Evolutionary conservation across 2,888 invertebrate genomes (phyloP), one percentile per base, ranked within the genome.

Genomic region (Asteroscopus sphinx): DNA sequence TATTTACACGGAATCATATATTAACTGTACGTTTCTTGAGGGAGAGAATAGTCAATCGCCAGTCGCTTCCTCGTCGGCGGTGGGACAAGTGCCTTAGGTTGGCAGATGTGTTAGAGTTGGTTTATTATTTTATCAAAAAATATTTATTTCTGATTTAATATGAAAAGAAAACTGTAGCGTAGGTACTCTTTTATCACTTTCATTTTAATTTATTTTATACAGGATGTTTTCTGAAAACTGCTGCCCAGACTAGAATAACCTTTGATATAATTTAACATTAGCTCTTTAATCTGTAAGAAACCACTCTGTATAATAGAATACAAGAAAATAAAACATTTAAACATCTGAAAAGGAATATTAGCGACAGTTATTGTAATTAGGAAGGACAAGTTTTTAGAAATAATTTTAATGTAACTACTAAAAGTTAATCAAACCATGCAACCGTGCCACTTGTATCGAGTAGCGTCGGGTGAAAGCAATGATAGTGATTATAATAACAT

Each of bases 361-460:
- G 11, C 2, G 9, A 45, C 28, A 53, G 12, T 26, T 32, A 36
- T 49, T 11, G 9, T 35, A 41, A 42, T 45, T 28, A 51, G 40
- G 37, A 45, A 41, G 15, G 2, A 13, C n/a, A 65, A 21, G 16
- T 40, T 39, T 28, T 21, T 32, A 54, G n/a, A n/a, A 54, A 33
- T 44, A 41, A 52, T 9, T 39, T 17, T n/a, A 36, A 40, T 16
- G 25, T 56, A 28, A 37, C n/a, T 57, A 28, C 51, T 45, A 25
- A 16, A 15, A 62, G 12, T 37, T 25, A 39, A 54, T 68, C 73
- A 72, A 70, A 70, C 54, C 81, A 79, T 80, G 81, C 81, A 75
- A 60, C 52, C 74, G 77, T 77, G 80, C 77, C 66, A 48, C 45
- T 46, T 53, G 47, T 62, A 53, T 37, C 8, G 40, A 51, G 58